Conservation (phyloP, 2,113 vertebrate species). For the Laterallus jamaicensis region DNA sequence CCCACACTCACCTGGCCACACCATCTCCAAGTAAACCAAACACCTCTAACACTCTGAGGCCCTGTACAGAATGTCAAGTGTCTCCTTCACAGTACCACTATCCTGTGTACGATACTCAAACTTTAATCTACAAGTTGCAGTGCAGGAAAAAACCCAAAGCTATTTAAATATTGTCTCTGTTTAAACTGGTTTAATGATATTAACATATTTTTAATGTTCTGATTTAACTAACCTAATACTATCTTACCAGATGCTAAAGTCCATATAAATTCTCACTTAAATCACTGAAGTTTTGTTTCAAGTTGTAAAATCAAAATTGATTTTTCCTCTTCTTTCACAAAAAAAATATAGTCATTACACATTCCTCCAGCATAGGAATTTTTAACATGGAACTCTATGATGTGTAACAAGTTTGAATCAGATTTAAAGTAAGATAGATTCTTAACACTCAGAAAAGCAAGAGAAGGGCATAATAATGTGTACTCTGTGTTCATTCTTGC, state of each 20-base stretch:
- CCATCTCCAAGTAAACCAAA: neutral
- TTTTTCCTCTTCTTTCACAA: neutral
- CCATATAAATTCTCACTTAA: neutral
- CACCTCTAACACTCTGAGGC: neutral
- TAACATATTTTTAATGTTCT: neutral
- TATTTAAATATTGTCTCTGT: neutral
- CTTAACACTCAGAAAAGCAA: neutral
- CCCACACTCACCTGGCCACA: neutral
- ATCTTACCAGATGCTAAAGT: neutral
- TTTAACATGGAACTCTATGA: neutral
- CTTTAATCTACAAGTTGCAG: neutral
- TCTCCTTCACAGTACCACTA: neutral
- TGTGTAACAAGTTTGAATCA: neutral
- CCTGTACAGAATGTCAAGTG: neutral
- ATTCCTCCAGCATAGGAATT: neutral
- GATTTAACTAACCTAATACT: neutral
- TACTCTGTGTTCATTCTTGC: neutral
- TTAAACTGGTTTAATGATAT: neutral
- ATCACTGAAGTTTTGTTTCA: neutral
- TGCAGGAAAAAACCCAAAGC: neutral
- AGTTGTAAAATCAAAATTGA: neutral
- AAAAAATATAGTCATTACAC: neutral
- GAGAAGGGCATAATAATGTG: neutral
- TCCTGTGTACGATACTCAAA: neutral
- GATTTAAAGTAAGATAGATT: neutral